Evolutionary conservation across 2,888 invertebrate genomes (phyloP).

Genomic region (Drosophila merina): DNA sequence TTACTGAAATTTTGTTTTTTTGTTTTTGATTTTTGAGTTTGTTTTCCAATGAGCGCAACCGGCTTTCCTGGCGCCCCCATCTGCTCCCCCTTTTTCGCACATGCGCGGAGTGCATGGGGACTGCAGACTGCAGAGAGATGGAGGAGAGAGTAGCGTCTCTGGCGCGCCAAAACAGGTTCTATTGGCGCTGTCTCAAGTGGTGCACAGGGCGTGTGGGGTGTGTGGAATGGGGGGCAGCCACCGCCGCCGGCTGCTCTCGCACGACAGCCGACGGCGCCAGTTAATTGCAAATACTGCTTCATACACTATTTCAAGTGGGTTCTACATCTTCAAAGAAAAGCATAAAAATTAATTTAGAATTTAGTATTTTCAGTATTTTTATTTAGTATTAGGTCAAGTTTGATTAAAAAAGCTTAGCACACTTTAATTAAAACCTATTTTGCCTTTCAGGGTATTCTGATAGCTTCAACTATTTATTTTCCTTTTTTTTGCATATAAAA

Average conservation of each 20-base stretch:
- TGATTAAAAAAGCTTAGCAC: too few species aligned
- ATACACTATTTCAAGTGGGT: constrained; percentile 44
- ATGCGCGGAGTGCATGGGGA: constrained; percentile 58
- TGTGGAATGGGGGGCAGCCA: constrained; percentile 17
- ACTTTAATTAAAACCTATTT: too few species aligned
- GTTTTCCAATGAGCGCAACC: not conserved
- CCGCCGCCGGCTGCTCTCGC: constrained; percentile 63
- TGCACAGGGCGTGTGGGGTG: not conserved
- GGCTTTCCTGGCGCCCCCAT: not conserved
- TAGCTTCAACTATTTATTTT: not conserved
- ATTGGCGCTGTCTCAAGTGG: constrained; percentile 55
- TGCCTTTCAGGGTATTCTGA: not conserved
- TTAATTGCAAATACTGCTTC: constrained; percentile 74
- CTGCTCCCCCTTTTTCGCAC: constrained; percentile 34
- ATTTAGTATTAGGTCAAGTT: too few species aligned
- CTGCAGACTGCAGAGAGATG: constrained; percentile 1
- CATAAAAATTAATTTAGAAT: not conserved
- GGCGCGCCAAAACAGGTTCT: constrained; percentile 77
- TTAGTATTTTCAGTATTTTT: too few species aligned
- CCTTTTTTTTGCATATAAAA: not conserved
- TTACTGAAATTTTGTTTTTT: not conserved
- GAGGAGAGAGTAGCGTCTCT: constrained; percentile 41
- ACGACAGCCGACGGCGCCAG: constrained; percentile 76
- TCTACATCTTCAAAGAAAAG: not conserved
- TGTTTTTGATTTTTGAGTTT: not conserved